Conservation (phyloP, 1,140 invertebrate genomes). For the Drosophila kanapiae region DNA sequence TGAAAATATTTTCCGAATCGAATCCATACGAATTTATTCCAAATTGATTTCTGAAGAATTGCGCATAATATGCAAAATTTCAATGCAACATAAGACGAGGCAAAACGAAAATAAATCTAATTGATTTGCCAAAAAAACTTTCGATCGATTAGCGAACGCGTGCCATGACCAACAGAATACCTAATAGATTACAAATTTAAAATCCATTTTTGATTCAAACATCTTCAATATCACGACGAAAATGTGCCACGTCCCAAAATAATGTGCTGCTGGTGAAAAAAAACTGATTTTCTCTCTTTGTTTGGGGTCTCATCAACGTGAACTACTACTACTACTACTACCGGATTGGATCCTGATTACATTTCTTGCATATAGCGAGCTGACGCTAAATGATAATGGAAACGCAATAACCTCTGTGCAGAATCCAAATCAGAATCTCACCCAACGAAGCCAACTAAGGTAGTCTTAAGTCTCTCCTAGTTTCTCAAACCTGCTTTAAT, state of each 20-base stretch:
- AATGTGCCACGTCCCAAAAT: slow-evolving; percentile 22
- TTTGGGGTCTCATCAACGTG: slow-evolving; percentile 15
- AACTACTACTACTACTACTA: slow-evolving; percentile 26
- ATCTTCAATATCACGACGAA: slow-evolving; percentile 10
- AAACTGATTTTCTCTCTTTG: slow-evolving; percentile 55
- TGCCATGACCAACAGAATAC: slow-evolving; percentile 27
- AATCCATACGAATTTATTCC: slow-evolving; percentile 10
- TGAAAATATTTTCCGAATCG: slow-evolving; percentile 37
- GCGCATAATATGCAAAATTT: slow-evolving; percentile 66
- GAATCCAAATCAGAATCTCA: slow-evolving; percentile 51
- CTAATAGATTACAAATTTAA: slow-evolving; percentile 19
- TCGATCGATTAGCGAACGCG: slow-evolving; percentile 30
- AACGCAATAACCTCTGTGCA: slow-evolving; percentile 62
- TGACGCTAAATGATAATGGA: slow-evolving; percentile 80
- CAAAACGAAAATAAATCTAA: slow-evolving; percentile 14
- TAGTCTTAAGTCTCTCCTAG: slow-evolving; percentile 17
- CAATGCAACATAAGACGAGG: slow-evolving; percentile 44
- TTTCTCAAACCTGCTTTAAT: neutral
- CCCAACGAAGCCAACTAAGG: slow-evolving; percentile 52
- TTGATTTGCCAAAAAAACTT: slow-evolving; percentile 19
- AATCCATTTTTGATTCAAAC: slow-evolving; percentile 51
- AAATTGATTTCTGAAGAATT: slow-evolving; percentile 46
- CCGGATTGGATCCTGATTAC: slow-evolving; percentile 46
- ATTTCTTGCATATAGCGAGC: slow-evolving; percentile 58
- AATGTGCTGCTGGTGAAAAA: slow-evolving; percentile 29